Evolutionary conservation across 1,140 invertebrate species (phyloP), one percentile per base, ranked within the genome.

Genomic region (Telenomus remus): DNA sequence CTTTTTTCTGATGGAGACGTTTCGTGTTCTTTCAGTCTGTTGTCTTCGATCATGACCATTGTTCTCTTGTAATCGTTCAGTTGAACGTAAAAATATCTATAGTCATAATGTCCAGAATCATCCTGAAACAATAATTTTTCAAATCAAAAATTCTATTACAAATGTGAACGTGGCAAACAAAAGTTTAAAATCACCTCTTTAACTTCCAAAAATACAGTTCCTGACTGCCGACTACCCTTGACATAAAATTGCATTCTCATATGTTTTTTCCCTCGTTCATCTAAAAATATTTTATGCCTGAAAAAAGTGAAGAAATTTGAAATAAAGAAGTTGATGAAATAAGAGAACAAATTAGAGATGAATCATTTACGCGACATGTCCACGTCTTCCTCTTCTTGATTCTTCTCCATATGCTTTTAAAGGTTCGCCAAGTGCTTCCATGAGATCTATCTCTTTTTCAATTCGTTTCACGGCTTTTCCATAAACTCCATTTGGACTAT

Each of bases 201-300:
- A 84, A 96, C 93, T 90, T 97, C 96, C 72, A 97, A 89, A 81
- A 95, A 91, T 6, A 94, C 96, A 54, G 94, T 95, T 7, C 91
- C 96, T 78, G 92, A 93, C 74, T 92, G 92, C 59, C 93, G 89
- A 33, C 91, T 87, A 15, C 96, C 96, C 89, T 96, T 92, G 37
- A 98, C 90, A 82, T 97, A 95, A 88, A 97, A 98, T 82, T 93
- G 92, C 92, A 97, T 95, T 78, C 94, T 91, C 88, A 97, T 91
- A 80, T 94, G 92, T 75, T 93, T 91, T 11, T 91, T 89, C 15
- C 94, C 95, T 85, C 95, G 37, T 92, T 91, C 59, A 92, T 89
- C 68, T 0, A 85, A 93, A 96, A 71, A 92, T 27, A 88, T n/a
- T 34, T 87, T 86, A 89, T 96, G 93, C 66, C 94, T 95, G 71